These are phyloP conservation scores for Hoplostethus atlanticus DNA, from an alignment of 2,797 vertebrate genomes.

Conservation along the genomic window DNA sequence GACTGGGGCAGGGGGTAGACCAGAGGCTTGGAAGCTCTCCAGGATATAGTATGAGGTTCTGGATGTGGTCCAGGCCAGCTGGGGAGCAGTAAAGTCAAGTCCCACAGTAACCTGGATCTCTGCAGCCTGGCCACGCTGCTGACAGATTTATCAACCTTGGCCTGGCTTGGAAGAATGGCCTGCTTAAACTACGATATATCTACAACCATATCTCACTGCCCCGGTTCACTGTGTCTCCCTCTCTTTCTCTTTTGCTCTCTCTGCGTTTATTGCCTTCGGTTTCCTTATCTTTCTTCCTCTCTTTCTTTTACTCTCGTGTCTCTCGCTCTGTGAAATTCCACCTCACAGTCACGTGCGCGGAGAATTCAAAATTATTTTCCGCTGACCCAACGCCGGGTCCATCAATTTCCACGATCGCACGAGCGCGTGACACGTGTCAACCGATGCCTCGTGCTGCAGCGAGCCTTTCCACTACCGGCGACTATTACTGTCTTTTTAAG, in stretches of 20 bases:
- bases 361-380: slow-evolving; percentile 53
- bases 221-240: slow-evolving; percentile 4
- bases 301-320: too few species aligned
- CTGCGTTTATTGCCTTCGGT: slow-evolving; percentile 6
- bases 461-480: slow-evolving; percentile 49
- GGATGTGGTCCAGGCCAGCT: slow-evolving; percentile 82
- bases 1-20: slow-evolving; percentile 51
- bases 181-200: slow-evolving; percentile 69
- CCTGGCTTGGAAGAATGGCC: slow-evolving; percentile 41
- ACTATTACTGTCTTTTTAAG: slow-evolving; percentile 47
- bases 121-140: slow-evolving; percentile 55
- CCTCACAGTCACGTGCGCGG: slow-evolving; percentile 32
- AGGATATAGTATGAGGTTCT: slow-evolving; percentile 80
- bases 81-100: slow-evolving; percentile 78
- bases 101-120: slow-evolving; percentile 75
- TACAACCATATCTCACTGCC: slow-evolving; percentile 41
- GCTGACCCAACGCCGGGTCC: slow-evolving; percentile 40
- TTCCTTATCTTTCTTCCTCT: slow-evolving; percentile 6
- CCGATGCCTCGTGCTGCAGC: slow-evolving; percentile 39
- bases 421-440: slow-evolving; percentile 41
- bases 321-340: slow-evolving; percentile 15
- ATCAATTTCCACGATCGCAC: slow-evolving; percentile 50
- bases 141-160: slow-evolving; percentile 82
- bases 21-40: slow-evolving; percentile 75
- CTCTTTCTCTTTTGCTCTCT: slow-evolving; percentile 10